These are phyloP conservation scores for Drosophila birchii DNA, from an alignment of 2,888 invertebrate genomes.

Conservation along the genomic window DNA sequence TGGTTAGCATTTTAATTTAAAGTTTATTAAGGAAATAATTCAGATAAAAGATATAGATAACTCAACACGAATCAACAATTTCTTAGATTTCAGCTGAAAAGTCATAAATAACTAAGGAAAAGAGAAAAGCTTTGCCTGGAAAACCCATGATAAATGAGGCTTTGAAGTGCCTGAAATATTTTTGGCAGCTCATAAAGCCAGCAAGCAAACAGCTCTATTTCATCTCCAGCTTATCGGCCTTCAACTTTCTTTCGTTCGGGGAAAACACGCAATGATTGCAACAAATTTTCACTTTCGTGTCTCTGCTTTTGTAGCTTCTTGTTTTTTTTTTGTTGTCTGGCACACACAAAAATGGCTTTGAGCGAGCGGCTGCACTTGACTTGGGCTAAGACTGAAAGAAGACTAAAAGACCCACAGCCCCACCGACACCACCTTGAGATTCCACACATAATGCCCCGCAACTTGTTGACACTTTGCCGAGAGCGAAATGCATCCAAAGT, in stretches of 20 bases:
- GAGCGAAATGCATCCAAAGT: slow-evolving; percentile 42
- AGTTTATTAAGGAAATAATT: neutral
- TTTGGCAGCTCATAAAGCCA: slow-evolving; percentile 6
- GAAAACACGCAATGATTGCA: slow-evolving; percentile 42
- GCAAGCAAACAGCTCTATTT: slow-evolving; percentile 16
- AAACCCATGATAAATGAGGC: slow-evolving; percentile 5
- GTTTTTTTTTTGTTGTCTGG: slow-evolving; percentile 45
- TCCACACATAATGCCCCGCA: slow-evolving; percentile 39
- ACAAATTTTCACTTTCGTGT: slow-evolving; percentile 66
- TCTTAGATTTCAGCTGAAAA: neutral
- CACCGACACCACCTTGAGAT: slow-evolving; percentile 43
- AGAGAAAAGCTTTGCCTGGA: neutral
- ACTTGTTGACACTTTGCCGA: slow-evolving; percentile 53
- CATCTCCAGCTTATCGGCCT: slow-evolving; percentile 22
- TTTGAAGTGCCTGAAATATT: neutral
- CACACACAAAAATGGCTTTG: slow-evolving; percentile 40
- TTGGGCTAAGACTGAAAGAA: slow-evolving; percentile 52
- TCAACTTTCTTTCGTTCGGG: slow-evolving; percentile 47
- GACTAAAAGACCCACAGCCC: slow-evolving; percentile 12
- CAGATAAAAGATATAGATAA: neutral
- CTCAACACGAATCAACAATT: neutral
- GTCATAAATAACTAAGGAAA: neutral
- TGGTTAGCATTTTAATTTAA: neutral
- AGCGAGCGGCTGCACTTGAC: slow-evolving; percentile 62
- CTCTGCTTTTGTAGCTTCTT: slow-evolving; percentile 30